These are phyloP conservation scores for Micromesistius poutassou DNA, from an alignment of 2,797 vertebrate genomes.

Conservation along the genomic window DNA sequence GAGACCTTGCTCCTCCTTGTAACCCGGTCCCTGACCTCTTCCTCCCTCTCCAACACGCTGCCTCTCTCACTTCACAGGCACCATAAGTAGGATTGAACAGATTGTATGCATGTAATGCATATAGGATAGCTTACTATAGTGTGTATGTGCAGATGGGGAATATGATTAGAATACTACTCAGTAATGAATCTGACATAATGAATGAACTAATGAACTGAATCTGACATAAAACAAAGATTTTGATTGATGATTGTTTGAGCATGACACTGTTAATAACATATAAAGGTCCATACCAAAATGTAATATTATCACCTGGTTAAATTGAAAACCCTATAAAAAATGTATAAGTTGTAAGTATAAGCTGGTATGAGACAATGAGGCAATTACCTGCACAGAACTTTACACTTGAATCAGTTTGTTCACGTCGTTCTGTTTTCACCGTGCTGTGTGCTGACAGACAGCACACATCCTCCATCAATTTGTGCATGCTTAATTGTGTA, in stretches of 20 bases:
- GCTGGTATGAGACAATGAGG: not conserved
- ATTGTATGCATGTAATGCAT: not conserved
- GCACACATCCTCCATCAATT: constrained; percentile 35
- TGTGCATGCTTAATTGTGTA: constrained; percentile 43
- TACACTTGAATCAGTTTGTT: not conserved
- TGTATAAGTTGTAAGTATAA: not conserved
- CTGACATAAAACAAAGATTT: not conserved
- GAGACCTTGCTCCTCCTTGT: not conserved
- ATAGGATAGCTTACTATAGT: not conserved
- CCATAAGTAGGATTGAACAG: not conserved
- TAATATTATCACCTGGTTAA: not conserved
- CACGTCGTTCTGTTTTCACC: constrained; percentile 16
- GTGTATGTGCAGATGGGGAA: not conserved
- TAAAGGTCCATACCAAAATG: not conserved
- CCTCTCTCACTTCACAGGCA: not conserved
- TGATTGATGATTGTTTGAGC: not conserved
- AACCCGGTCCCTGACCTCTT: not conserved
- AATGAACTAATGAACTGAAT: too few species aligned
- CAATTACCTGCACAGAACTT: not conserved
- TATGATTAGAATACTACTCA: not conserved
- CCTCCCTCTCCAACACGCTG: not conserved
- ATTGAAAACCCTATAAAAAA: not conserved
- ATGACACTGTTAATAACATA: too few species aligned
- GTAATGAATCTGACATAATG: not conserved
- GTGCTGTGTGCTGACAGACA: constrained; percentile 43